These are phyloP conservation scores for Drosophila emarginata DNA, from an alignment of 2,888 invertebrate genomes.

Conservation along the genomic window DNA sequence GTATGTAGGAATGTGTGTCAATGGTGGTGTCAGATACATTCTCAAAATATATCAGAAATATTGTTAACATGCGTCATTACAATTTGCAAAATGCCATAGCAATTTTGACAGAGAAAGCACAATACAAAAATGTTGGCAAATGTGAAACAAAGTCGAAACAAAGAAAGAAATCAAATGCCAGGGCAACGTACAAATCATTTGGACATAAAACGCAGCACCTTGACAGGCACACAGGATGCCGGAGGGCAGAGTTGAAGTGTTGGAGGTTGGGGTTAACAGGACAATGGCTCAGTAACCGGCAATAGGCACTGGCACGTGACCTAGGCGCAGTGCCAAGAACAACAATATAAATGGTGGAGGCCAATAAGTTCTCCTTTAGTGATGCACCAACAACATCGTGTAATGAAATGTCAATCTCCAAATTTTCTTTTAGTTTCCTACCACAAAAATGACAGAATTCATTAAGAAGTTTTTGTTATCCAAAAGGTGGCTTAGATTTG, in stretches of 20 bases:
- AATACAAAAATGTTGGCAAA: constrained; percentile 1
- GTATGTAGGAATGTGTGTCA: constrained; percentile 21
- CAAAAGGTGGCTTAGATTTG: too few species aligned
- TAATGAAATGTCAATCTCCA: not conserved
- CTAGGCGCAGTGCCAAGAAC: constrained; percentile 37
- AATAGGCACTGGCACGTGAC: constrained; percentile 66
- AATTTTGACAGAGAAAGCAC: constrained; percentile 28
- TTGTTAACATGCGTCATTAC: constrained; percentile 80
- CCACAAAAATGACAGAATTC: too few species aligned
- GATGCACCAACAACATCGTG: constrained; percentile 11
- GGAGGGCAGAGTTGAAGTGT: not conserved
- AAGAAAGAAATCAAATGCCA: constrained; percentile 64
- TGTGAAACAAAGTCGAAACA: constrained; percentile 35
- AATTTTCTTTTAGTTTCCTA: not conserved
- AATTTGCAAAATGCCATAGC: constrained; percentile 70
- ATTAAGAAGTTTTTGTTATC: too few species aligned
- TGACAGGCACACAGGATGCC: constrained; percentile 41
- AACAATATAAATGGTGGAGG: constrained; percentile 20
- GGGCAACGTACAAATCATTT: constrained; percentile 68
- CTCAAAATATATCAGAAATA: constrained; percentile 46
- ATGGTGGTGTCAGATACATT: constrained; percentile 12
- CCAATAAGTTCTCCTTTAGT: constrained; percentile 10
- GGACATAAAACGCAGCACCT: constrained; percentile 75
- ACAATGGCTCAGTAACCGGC: constrained; percentile 24
- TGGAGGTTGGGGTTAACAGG: not conserved